Percentiles rank a stretch among this genome's conserved stretches.
phyloP scores from a whole-genome alignment of 2,113 vertebrate species.

The Laticauda colubrina region DNA sequence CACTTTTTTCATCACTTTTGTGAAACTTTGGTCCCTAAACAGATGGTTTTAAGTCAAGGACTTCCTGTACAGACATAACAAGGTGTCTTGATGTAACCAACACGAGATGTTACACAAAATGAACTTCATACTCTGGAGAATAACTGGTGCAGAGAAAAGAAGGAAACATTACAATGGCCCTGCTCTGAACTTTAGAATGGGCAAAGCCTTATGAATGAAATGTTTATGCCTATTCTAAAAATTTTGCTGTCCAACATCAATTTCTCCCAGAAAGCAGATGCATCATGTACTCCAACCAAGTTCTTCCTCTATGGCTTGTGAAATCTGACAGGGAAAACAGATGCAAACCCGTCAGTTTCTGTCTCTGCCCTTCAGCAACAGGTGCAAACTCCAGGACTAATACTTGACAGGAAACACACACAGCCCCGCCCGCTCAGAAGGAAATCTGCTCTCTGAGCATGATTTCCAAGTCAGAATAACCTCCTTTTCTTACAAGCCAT shows the following conservation, averaged over 20 bases:
- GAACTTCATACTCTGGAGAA: neutral
- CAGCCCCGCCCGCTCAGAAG: neutral
- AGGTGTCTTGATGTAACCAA: neutral
- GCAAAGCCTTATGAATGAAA: neutral
- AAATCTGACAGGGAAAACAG: neutral
- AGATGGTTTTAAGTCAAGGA: too few relatives aligned
- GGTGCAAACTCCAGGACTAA: neutral
- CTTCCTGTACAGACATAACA: too few relatives aligned
- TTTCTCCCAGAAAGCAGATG: neutral
- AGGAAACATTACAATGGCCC: neutral
- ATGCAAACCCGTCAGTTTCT: neutral
- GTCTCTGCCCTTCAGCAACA: neutral
- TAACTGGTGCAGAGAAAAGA: neutral
- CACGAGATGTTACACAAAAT: neutral
- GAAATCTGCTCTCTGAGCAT: neutral
- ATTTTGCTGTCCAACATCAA: rapidly evolving
- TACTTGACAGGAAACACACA: neutral
- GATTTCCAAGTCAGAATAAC: neutral
- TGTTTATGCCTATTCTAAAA: neutral
- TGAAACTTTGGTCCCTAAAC: too few relatives aligned
- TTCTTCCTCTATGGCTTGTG: conserved; percentile 9
- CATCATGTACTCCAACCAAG: neutral
- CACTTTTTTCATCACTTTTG: too few relatives aligned
- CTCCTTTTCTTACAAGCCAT: neutral
- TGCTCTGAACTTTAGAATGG: neutral